Conservation (phyloP, 1,140 invertebrate genomes). For the Amphibalanus amphitrite region DNA sequence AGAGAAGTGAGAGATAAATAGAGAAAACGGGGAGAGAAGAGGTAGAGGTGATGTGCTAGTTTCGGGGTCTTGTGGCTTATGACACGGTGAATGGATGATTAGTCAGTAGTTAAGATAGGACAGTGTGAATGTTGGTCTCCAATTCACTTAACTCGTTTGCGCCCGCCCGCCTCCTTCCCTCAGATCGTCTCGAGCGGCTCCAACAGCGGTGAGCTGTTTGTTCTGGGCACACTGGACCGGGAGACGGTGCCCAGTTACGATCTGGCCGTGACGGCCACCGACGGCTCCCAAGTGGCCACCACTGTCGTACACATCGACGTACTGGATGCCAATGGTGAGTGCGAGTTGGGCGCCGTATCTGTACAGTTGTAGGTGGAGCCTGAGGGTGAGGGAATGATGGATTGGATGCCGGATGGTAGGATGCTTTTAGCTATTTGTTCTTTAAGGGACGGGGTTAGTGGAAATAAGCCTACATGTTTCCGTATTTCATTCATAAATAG, state of each 20-base stretch:
- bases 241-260: constrained; percentile 40
- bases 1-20: too few species aligned
- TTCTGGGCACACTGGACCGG: constrained; percentile 24
- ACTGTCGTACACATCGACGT: constrained; percentile 51
- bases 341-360: not conserved
- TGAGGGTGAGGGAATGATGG: constrained; percentile 23
- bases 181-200: too few species aligned
- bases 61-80: not conserved
- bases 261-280: constrained; percentile 55
- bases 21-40: too few species aligned
- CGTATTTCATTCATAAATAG: too few species aligned
- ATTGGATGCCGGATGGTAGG: too few species aligned
- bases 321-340: constrained; percentile 66
- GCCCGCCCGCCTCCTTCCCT: too few species aligned
- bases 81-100: not conserved
- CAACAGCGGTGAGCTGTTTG: constrained; percentile 23
- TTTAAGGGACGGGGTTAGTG: too few species aligned
- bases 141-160: too few species aligned
- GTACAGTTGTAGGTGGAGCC: too few species aligned
- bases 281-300: constrained; percentile 60
- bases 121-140: too few species aligned
- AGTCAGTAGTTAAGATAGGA: not conserved
- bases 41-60: not conserved
- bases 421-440: too few species aligned
- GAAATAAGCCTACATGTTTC: too few species aligned